phyloP scores from a whole-genome alignment of 2,888 invertebrate genomes.

The Ctena decussata region DNA sequence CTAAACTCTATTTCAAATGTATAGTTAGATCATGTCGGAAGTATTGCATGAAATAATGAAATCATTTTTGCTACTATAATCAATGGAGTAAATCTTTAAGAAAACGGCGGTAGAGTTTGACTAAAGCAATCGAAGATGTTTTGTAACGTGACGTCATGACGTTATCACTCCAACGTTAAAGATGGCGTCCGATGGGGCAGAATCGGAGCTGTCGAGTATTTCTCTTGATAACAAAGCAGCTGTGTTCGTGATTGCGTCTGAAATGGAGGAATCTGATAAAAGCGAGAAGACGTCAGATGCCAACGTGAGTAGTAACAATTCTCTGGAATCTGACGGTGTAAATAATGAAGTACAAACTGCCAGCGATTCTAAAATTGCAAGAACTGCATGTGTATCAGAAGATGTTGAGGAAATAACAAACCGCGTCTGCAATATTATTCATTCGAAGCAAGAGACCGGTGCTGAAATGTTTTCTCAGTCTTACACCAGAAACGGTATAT shows the following conservation, averaged over 20 bases:
- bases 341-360: neutral
- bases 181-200: neutral
- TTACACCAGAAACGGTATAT: too few species aligned
- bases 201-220: neutral
- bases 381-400: too few species aligned
- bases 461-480: neutral
- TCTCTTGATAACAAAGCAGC: neutral
- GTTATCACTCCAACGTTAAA: neutral
- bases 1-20: too few species aligned
- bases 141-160: neutral
- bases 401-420: neutral
- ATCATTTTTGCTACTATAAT: too few species aligned
- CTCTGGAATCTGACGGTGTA: neutral
- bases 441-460: neutral
- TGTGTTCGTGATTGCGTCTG: neutral
- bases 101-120: too few species aligned
- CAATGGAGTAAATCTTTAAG: too few species aligned
- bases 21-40: too few species aligned
- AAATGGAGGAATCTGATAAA: neutral
- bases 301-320: slow-evolving; percentile 3
- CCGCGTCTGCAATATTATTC: neutral
- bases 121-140: neutral
- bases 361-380: neutral
- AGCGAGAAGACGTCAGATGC: neutral
- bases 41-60: too few species aligned